Evolutionary conservation across 1,140 invertebrate species (phyloP).

Genomic region (Drosophila pseudoobscura): DNA sequence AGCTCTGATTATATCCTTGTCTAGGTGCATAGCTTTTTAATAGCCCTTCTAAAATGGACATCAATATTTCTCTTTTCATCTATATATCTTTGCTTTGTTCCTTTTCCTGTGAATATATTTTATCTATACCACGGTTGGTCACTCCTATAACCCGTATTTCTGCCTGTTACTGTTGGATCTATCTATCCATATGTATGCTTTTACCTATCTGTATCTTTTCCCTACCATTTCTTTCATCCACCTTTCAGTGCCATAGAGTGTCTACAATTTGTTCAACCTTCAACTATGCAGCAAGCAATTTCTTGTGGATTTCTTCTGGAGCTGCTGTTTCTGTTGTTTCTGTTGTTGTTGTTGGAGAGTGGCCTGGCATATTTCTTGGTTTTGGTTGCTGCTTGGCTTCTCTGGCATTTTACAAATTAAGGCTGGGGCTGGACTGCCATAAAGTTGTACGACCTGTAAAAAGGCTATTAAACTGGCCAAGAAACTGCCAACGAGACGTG

Average conservation of each 20-base stretch:
- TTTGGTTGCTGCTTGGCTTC: conserved; percentile 12
- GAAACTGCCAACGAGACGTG: conserved; percentile 45
- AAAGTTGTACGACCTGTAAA: conserved; percentile 81
- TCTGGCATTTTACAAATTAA: conserved; percentile 59
- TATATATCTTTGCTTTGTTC: no score
- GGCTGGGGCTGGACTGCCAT: conserved; percentile 49
- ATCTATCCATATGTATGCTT: background rate
- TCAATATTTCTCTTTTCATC: no score
- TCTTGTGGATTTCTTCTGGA: background rate
- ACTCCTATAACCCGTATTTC: no score
- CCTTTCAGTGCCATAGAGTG: background rate
- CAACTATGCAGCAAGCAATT: background rate
- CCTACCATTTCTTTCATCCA: no score
- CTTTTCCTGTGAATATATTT: no score
- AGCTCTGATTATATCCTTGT: no score
- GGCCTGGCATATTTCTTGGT: conserved; percentile 41
- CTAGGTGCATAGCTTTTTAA: no score
- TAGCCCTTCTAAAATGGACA: no score
- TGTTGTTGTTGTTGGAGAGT: conserved; percentile 10
- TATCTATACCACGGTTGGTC: no score
- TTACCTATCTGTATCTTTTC: background rate
- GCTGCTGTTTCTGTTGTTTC: conserved; percentile 3
- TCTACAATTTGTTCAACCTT: background rate
- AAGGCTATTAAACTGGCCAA: conserved; percentile 76
- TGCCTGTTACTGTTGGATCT: no score